Percentiles rank a stretch among this genome's conserved stretches.
Evolutionary conservation across 2,797 vertebrate genomes (phyloP).

Genomic region (Melanotaenia maccullochi): DNA sequence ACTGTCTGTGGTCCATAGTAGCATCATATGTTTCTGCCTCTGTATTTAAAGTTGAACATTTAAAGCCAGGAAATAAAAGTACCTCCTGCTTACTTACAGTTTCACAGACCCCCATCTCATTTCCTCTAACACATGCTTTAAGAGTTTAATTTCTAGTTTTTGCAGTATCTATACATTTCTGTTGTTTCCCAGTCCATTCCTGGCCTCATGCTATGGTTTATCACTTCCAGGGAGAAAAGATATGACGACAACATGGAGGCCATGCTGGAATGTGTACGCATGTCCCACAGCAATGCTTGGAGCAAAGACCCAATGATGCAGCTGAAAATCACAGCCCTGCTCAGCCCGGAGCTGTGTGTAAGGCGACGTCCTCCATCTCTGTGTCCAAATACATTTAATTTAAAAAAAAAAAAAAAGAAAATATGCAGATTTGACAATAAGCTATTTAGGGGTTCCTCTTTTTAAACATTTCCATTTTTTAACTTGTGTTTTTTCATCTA

Average conservation of each 20-base stretch:
- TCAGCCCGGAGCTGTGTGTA: slow-evolving; percentile 90
- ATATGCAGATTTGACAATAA: not conserved
- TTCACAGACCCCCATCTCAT: too few species aligned
- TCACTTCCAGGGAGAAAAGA: slow-evolving; percentile 80
- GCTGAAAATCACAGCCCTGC: slow-evolving; percentile 89
- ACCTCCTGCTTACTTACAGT: not conserved
- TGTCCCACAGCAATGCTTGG: slow-evolving; percentile 82
- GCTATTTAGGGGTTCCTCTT: too few species aligned
- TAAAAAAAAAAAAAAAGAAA: not conserved
- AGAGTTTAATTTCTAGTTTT: not conserved
- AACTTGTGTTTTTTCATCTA: not conserved
- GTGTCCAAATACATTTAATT: not conserved
- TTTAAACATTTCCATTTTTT: not conserved
- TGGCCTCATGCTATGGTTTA: not conserved
- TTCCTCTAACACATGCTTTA: too few species aligned
- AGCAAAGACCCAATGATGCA: slow-evolving; percentile 89
- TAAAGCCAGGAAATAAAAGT: too few species aligned
- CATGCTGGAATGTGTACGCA: slow-evolving; percentile 87
- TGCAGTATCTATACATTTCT: not conserved
- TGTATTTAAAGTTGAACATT: not conserved
- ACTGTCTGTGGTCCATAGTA: not conserved
- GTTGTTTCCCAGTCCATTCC: not conserved
- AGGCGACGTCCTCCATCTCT: slow-evolving; percentile 53
- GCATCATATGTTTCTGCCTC: not conserved
- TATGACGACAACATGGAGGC: slow-evolving; percentile 86